Evolutionary conservation across 2,888 invertebrate species (phyloP).

Genomic region (Xiphydria camelus): DNA sequence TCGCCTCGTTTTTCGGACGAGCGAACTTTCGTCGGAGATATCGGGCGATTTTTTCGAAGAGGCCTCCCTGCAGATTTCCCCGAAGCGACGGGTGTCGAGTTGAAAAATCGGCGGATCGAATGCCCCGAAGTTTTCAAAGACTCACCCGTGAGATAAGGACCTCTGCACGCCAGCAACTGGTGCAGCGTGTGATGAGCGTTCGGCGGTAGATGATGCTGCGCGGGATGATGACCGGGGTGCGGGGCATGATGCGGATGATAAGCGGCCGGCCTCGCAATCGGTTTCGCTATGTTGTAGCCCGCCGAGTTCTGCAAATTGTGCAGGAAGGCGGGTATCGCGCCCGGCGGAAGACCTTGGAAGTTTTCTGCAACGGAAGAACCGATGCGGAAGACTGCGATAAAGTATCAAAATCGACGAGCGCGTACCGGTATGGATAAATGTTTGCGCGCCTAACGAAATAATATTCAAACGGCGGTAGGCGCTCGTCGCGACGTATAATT

Average conservation of each 20-base stretch:
- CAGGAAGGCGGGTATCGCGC: conserved; percentile 49
- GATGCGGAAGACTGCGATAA: background rate
- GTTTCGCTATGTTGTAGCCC: conserved; percentile 76
- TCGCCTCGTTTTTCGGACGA: too few species aligned
- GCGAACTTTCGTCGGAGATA: too few species aligned
- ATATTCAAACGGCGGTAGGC: conserved; percentile 29
- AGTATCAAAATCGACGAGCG: too few species aligned
- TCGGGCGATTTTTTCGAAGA: too few species aligned
- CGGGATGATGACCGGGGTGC: conserved; percentile 62
- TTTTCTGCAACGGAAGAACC: conserved; percentile 40
- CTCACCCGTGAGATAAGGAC: conserved; percentile 81
- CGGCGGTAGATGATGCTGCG: conserved; percentile 51
- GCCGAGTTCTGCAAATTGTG: conserved; percentile 56
- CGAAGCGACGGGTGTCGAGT: too few species aligned
- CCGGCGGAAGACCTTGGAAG: conserved; percentile 50
- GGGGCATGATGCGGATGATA: conserved; percentile 72
- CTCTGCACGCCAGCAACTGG: conserved; percentile 78
- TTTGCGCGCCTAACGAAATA: too few species aligned
- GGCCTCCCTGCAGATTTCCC: too few species aligned
- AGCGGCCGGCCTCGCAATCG: conserved; percentile 76
- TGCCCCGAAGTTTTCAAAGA: too few species aligned
- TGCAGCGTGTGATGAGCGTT: conserved; percentile 63
- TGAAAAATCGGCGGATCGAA: too few species aligned
- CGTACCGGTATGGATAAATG: too few species aligned
- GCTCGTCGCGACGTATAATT: conserved; percentile 40